These are phyloP conservation scores for Notarius quadriscutis DNA, from an alignment of 2,113 vertebrate species.

Conservation along the genomic window DNA sequence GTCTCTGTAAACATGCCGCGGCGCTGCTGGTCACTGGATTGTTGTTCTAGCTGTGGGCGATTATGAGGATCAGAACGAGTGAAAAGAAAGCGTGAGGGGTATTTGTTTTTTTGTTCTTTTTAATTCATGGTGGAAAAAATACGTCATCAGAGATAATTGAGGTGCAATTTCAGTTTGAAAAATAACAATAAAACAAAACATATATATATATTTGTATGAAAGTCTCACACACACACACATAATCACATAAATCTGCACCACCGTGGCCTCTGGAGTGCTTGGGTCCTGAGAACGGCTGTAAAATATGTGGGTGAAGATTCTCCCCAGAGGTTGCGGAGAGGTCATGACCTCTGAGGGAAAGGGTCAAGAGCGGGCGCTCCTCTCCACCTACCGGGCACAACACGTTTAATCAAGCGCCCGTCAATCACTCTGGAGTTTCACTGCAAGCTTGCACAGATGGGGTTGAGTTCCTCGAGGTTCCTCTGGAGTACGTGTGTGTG, in stretches of 20 bases:
- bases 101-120: not conserved
- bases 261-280: not conserved
- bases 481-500: not conserved
- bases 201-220: not conserved
- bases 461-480: not conserved
- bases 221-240: no score
- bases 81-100: not conserved
- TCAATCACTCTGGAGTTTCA: constrained; percentile 45
- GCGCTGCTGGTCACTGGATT: not conserved
- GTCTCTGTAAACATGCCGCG: not conserved
- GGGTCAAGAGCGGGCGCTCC: constrained; percentile 59
- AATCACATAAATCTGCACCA: not conserved
- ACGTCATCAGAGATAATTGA: not conserved
- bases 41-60: constrained; percentile 2
- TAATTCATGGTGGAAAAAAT: not conserved
- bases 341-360: constrained; percentile 48
- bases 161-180: not conserved
- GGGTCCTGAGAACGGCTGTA: not conserved
- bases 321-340: constrained; percentile 55
- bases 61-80: not conserved
- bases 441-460: constrained; percentile 6
- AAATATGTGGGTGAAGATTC: constrained; percentile 47
- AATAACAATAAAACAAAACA: not conserved
- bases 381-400: constrained; percentile 56
- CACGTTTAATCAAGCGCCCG: constrained; percentile 64